Evolutionary conservation across 2,797 vertebrate genomes (phyloP).

Genomic region (Pseudotriccus pelzelni): DNA sequence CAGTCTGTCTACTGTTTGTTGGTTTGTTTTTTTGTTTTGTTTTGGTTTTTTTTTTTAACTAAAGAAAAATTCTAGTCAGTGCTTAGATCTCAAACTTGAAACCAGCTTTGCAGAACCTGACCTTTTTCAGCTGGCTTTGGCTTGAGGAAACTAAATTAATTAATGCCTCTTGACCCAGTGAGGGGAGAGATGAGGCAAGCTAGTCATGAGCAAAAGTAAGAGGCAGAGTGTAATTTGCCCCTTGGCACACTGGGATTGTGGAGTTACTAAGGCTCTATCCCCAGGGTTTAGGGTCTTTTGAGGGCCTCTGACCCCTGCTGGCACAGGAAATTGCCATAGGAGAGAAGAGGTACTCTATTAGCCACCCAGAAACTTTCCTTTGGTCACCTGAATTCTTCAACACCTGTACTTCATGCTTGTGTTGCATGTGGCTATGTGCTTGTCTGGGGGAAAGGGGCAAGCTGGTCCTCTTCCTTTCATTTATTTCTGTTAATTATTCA

Average conservation of each 20-base stretch:
- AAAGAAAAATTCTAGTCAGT: background rate
- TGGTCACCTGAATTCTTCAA: background rate
- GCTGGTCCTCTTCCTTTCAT: background rate
- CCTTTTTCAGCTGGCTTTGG: background rate
- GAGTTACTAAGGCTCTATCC: background rate
- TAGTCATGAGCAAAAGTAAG: background rate
- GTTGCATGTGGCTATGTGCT: rapidly evolving
- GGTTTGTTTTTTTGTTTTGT: background rate
- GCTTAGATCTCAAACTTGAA: background rate
- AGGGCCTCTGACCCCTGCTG: background rate
- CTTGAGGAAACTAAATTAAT: background rate
- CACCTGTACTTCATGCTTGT: rapidly evolving
- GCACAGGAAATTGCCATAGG: background rate
- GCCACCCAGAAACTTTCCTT: background rate
- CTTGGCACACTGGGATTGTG: background rate
- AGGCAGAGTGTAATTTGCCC: background rate
- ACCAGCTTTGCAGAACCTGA: background rate
- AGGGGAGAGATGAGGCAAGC: background rate
- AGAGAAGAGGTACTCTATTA: background rate
- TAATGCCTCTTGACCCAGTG: rapidly evolving
- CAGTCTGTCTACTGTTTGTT: background rate
- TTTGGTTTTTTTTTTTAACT: background rate
- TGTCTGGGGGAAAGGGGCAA: background rate
- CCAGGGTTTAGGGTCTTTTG: background rate
- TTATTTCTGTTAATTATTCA: background rate